Conservation (phyloP, 2,888 invertebrate species). For the Didymodactylos carnosus region DNA sequence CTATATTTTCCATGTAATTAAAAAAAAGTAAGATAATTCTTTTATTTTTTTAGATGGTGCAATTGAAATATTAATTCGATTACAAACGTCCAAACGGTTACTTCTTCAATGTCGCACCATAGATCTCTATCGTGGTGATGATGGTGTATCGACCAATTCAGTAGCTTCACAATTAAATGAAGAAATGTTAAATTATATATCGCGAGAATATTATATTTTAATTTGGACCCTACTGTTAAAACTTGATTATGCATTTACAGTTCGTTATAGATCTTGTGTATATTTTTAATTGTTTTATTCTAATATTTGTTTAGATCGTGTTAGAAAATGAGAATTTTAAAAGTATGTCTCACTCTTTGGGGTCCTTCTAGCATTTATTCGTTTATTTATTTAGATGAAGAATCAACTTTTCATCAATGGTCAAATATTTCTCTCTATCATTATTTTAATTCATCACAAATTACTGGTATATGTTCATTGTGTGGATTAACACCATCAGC, state of each 20-base stretch:
- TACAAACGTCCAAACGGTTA: not conserved
- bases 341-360: too few relatives aligned
- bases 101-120: too few relatives aligned
- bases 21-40: too few relatives aligned
- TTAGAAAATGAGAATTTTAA: too few relatives aligned
- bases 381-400: not conserved
- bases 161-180: not conserved
- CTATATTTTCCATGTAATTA: too few relatives aligned
- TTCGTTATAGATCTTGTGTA: not conserved
- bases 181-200: not conserved
- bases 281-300: not conserved
- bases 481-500: not conserved
- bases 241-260: not conserved
- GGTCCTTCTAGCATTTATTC: too few relatives aligned
- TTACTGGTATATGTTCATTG: not conserved
- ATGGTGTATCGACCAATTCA: not conserved
- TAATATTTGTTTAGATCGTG: too few relatives aligned
- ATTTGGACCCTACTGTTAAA: not conserved
- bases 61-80: not conserved
- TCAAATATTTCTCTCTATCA: not conserved
- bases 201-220: not conserved
- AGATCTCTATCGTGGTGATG: too few relatives aligned
- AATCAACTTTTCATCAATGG: not conserved
- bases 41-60: too few relatives aligned
- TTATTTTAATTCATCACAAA: not conserved